phyloP scores from a whole-genome alignment of 2,113 vertebrate species.

The Nipponia nippon region DNA sequence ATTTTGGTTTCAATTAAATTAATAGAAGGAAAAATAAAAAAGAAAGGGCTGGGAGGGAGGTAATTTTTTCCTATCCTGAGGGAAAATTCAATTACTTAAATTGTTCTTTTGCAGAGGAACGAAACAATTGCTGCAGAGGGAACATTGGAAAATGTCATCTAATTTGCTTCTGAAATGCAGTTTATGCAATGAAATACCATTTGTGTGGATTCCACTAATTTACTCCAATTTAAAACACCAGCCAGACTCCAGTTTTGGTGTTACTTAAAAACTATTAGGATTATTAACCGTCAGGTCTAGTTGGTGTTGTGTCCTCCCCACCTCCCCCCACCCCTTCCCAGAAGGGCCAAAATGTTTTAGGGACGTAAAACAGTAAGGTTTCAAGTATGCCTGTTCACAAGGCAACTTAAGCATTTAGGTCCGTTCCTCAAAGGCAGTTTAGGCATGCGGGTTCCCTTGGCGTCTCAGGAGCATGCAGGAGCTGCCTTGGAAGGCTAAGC shows the following conservation, averaged over 20 bases:
- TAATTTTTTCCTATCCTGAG: slow-evolving; percentile 49
- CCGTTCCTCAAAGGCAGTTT: not conserved
- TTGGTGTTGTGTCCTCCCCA: not conserved
- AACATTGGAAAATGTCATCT: slow-evolving; percentile 20
- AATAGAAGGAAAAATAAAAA: slow-evolving; percentile 28
- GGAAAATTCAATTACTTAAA: slow-evolving; percentile 45
- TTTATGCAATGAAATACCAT: not conserved
- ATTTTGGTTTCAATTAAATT: slow-evolving; percentile 51
- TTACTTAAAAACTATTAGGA: not conserved
- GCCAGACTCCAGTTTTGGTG: not conserved
- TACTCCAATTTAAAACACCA: not conserved
- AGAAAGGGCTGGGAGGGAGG: not conserved
- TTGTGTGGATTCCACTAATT: not conserved
- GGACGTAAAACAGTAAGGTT: not conserved
- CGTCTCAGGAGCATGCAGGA: not conserved
- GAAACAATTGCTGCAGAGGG: slow-evolving; percentile 38
- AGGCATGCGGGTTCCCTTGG: not conserved
- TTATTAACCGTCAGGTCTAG: not conserved
- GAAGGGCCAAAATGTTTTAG: not conserved
- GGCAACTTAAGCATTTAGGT: not conserved
- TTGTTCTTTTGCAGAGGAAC: slow-evolving; percentile 36
- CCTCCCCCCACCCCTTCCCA: not conserved
- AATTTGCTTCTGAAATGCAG: not conserved
- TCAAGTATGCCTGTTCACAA: not conserved
- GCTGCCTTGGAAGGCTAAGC: not conserved